phyloP scores from a whole-genome alignment of 2,888 invertebrate species.

The Caenorhabditis drosophilae region DNA sequence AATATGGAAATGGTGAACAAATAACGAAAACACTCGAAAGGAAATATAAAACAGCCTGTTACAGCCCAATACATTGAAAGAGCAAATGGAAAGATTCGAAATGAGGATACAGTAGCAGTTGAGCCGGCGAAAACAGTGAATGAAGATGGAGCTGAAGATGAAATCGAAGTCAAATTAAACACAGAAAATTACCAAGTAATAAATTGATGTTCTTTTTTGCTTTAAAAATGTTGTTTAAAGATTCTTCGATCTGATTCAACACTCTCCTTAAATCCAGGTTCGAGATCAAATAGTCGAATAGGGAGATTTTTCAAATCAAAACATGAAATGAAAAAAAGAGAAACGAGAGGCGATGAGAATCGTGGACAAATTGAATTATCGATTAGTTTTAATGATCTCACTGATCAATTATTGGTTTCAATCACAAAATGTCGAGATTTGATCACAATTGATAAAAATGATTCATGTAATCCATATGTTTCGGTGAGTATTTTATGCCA shows the following conservation, averaged over 20 bases:
- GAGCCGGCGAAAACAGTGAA: conserved; percentile 57
- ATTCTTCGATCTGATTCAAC: conserved; percentile 44
- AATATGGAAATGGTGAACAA: conserved; percentile 56
- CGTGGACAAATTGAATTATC: conserved; percentile 50
- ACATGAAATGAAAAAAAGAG: conserved; percentile 40
- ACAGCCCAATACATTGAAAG: conserved; percentile 62
- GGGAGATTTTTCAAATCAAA: conserved; percentile 44
- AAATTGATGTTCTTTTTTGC: no score
- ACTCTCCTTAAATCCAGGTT: conserved; percentile 35
- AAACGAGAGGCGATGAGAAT: conserved; percentile 45
- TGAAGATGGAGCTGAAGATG: conserved; percentile 26
- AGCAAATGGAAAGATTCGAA: conserved; percentile 43
- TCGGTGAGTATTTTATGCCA: no score
- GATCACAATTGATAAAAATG: conserved; percentile 43
- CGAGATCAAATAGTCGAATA: conserved; percentile 37
- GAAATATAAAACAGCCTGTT: background rate
- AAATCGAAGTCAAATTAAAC: conserved; percentile 43
- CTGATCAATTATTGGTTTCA: conserved; percentile 37
- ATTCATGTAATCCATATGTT: conserved; percentile 45
- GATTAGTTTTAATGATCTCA: conserved; percentile 43
- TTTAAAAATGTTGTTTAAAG: no score
- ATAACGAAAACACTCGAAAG: background rate
- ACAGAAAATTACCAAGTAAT: conserved; percentile 38
- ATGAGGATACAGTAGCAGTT: conserved; percentile 42
- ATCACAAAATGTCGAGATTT: conserved; percentile 34